A percentile compares a stretch with the other conserved stretches of the same genome.
These are phyloP conservation scores for Cremastinae sp. DNA, from an alignment of 2,888 invertebrate genomes.

Conservation along the genomic window DNA sequence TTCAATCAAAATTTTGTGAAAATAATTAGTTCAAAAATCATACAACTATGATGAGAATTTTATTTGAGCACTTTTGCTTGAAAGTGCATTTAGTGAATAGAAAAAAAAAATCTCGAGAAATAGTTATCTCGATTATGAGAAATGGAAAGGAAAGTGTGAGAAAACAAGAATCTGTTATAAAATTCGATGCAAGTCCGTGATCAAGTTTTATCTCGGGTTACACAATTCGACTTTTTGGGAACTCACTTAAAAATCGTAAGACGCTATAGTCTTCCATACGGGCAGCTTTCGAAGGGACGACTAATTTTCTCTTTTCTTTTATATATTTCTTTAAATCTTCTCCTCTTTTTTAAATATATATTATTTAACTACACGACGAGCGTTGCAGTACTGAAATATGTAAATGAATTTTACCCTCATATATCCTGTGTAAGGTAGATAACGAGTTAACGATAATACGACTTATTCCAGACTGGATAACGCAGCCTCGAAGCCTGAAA, in stretches of 20 bases:
- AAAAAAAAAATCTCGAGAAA: not conserved
- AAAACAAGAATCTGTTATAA: not conserved
- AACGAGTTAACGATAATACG: constrained; percentile 37
- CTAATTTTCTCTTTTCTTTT: constrained; percentile 17
- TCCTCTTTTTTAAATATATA: constrained; percentile 1
- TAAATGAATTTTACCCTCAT: constrained; percentile 46
- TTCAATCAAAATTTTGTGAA: too few species aligned
- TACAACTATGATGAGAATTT: not conserved
- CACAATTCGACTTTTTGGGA: constrained; percentile 3
- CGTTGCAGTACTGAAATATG: constrained; percentile 56
- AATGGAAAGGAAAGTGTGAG: not conserved
- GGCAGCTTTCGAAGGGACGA: constrained; percentile 48
- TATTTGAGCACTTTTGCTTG: too few species aligned
- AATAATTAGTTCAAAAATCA: not conserved
- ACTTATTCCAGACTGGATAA: constrained; percentile 27
- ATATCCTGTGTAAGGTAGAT: constrained; percentile 48
- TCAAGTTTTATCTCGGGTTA: not conserved
- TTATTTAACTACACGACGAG: constrained; percentile 50
- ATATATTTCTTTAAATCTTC: constrained; percentile 3
- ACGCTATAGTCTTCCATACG: constrained; percentile 59
- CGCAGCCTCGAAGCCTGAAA: constrained; percentile 10
- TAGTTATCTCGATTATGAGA: not conserved
- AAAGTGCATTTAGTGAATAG: not conserved
- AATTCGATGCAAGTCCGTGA: not conserved
- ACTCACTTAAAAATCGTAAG: constrained; percentile 60